Base-by-base conservation (phyloP, 2,113 vertebrate genomes). In the Enhydra lutris region DNA sequence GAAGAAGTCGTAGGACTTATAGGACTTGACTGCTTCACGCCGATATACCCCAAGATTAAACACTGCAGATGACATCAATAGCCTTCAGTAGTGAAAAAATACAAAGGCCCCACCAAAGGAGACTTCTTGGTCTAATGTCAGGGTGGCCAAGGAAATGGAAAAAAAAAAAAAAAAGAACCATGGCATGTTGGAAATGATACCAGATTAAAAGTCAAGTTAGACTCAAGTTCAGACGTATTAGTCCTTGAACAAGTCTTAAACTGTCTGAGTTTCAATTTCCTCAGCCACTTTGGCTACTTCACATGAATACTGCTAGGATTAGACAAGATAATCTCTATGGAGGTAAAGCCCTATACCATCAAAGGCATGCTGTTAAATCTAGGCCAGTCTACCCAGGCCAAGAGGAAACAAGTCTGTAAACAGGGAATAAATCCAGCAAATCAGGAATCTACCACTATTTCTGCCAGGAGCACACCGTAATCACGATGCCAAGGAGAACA, bases 1-100 rank as follows among this genome's bases (percentile, higher is more conserved):
- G 98, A 99, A 99, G 98, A 99, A 99, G 93, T 99, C 99, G 0
- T 99, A 99, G 88, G 99, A 99, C 91, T 99, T 99, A 95, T 99
- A 99, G 6, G 99, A 98, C 96, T 99, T 99, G 86, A 99, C 99
- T 0, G 99, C 99, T 97, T 99, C 99, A 57, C 99, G 99, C 93
- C 99, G 99, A 90, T 99, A 99, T 36, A 99, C 99, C 21, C 99
- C 99, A 98, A 99, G 98, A 98, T 99, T 99, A 98, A 99, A 99
- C 97, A 99, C 99, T 99, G 98, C 14, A 97, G 92, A 73, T 92
- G 91, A 97, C 24, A 96, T 26, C 34, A 59, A 96, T n/a, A 88
- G 29, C 81, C 59, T 59, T 96, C 45, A 94, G 69, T 50, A 84
- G 39, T 17, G 74, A 91, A 79, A 74, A 36, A 34, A 71, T 7